phyloP scores from a whole-genome alignment of 2,797 vertebrate species.

The Parambassis ranga region DNA sequence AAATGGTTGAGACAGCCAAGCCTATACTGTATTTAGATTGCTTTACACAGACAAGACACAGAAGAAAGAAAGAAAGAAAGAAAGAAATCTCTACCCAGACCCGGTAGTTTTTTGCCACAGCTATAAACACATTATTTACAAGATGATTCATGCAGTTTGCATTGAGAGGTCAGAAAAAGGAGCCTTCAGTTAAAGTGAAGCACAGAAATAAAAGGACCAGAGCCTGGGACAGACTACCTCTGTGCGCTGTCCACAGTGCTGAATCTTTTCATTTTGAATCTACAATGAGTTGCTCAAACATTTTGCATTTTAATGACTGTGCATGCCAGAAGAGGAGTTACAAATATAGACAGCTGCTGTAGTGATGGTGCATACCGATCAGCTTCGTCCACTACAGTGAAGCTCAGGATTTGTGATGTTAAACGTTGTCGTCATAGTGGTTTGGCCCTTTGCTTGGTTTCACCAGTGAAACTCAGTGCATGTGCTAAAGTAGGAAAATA shows the following conservation, averaged over 20 bases:
- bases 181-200: constrained; percentile 33
- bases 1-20: constrained; percentile 69
- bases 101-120: constrained; percentile 41
- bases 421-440: constrained; percentile 37
- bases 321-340: constrained; percentile 9
- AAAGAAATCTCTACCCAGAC: constrained; percentile 27
- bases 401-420: constrained; percentile 26
- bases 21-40: constrained; percentile 53
- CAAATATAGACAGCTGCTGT: constrained; percentile 12
- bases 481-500: constrained; percentile 69
- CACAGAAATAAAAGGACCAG: constrained; percentile 41
- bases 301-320: constrained; percentile 30
- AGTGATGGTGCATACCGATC: constrained; percentile 36
- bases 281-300: constrained; percentile 9
- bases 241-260: neutral
- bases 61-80: constrained; percentile 39
- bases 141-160: constrained; percentile 67
- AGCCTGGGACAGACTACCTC: constrained; percentile 13
- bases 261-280: neutral
- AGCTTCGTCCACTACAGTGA: constrained; percentile 25
- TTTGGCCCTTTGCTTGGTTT: constrained; percentile 67
- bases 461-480: constrained; percentile 63
- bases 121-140: constrained; percentile 77
- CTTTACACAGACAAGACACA: constrained; percentile 57
- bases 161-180: constrained; percentile 43